Evolutionary conservation across 2,113 vertebrate genomes (phyloP).

Genomic region (Mormyrus iriodes): DNA sequence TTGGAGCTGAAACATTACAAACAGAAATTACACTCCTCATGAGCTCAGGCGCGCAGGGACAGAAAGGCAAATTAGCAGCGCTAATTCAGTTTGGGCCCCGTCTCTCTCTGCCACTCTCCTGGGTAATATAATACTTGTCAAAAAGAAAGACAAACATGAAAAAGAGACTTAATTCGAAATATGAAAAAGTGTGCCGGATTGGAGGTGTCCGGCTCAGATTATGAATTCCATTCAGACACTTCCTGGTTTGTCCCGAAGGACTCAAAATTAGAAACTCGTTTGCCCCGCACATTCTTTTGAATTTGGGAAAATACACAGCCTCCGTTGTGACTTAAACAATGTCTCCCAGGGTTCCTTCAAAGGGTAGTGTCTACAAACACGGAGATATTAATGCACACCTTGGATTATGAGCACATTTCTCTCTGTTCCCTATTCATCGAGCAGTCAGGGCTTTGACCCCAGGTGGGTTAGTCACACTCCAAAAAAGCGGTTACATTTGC

Average conservation of each 20-base stretch:
- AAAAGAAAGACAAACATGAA: not conserved
- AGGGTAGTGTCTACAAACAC: not conserved
- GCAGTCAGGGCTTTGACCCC: not conserved
- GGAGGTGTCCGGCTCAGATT: not conserved
- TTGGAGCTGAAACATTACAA: not conserved
- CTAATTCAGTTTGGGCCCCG: slow-evolving; percentile 17
- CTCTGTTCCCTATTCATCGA: not conserved
- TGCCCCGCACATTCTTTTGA: not conserved
- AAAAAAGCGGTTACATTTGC: not conserved
- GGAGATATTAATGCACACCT: not conserved
- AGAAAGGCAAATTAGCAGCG: slow-evolving; percentile 6
- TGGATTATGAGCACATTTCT: not conserved
- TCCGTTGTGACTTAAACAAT: not conserved
- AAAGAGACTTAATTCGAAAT: slow-evolving; percentile 3
- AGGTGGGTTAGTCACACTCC: not conserved
- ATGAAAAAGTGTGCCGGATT: not conserved
- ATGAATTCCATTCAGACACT: not conserved
- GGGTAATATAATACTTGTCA: not conserved
- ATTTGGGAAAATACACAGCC: not conserved
- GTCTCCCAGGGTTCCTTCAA: not conserved
- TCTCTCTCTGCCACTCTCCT: not conserved
- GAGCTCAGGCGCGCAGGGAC: not conserved
- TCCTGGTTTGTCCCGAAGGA: not conserved
- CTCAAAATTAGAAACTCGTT: not conserved
- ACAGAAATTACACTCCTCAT: slow-evolving; percentile 20